A percentile compares a stretch with the other conserved stretches of the same genome.
These are phyloP conservation scores for Muscina levida DNA, from an alignment of 2,888 invertebrate species.

Conservation along the genomic window DNA sequence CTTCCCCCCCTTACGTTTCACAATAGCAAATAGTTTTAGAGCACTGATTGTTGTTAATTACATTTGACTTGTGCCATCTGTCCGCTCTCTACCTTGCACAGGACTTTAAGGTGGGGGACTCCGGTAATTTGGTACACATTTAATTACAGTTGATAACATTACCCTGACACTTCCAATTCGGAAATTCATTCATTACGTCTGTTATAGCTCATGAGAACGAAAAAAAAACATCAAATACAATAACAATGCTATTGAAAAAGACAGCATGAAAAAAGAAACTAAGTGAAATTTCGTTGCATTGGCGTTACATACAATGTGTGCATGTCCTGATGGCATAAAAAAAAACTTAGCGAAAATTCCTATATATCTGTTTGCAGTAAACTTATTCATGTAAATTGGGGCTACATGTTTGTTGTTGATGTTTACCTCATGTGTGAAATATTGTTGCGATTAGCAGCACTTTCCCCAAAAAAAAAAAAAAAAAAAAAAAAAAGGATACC, in stretches of 20 bases:
- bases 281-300: neutral
- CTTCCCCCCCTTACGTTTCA: neutral
- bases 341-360: constrained; percentile 30
- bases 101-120: too few relatives aligned
- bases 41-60: too few relatives aligned
- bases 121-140: neutral
- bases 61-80: too few relatives aligned
- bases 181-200: constrained; percentile 3
- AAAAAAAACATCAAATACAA: neutral
- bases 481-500: too few relatives aligned
- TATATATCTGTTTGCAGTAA: neutral
- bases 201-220: neutral
- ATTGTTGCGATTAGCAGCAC: too few relatives aligned
- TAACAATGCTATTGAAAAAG: neutral
- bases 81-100: too few relatives aligned
- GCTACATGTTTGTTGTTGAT: neutral
- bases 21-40: too few relatives aligned
- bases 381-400: neutral
- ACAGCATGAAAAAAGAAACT: constrained; percentile 7
- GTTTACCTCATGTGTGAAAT: constrained; percentile 1
- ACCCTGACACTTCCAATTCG: constrained; percentile 13
- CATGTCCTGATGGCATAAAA: constrained; percentile 58
- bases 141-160: constrained; percentile 37
- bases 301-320: constrained; percentile 41
- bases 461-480: too few relatives aligned